Base-by-base conservation (phyloP, 92 coral and sea anemone genomes). In the Blastomussa wellsi region DNA sequence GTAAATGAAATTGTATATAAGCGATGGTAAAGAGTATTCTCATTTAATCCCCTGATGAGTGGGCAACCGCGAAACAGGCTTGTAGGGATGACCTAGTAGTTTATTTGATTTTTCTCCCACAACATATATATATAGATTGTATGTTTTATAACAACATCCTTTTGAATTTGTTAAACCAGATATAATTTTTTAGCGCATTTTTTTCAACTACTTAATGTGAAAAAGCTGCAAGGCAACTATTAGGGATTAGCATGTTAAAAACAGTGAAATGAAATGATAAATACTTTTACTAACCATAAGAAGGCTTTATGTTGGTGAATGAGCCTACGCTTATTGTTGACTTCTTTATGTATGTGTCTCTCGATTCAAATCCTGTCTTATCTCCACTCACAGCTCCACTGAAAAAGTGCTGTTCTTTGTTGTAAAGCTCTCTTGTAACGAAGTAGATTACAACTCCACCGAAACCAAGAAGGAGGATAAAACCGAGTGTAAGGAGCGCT, bases 401-500 rank as follows among this genome's bases (percentile, higher is more conserved):
- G 65, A 57, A 38, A 26, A 3, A 4, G 1, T 72, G 19, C 2
- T 24, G 22, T 11, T 33, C 73, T 26, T 22, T 57, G 55, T 83
- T 83, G 20, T 28, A 55, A 13, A 83, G 31, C 29, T 74, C 80
- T 57, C 55, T 60, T 17, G 72, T 57, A 36, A 83, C 62, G 28
- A 83, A 33, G 52, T 83, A 83, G 19, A 83, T 83, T 16, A 37
- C 72, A 59, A 26, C 55, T 48, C 62, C 79, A 0, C 72, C 80
- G 39, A 83, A 11, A 19, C 73, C 79, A 53, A 83, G 86, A 19
- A 83, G 80, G 29, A 83, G 36, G 28, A 83, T 32, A 29, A 74
- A 72, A 20, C 86, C 73, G 13, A 83, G 24, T 4, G 72, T 20
- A 9, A 83, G 32, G 6, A 72, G 60, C 4, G 55, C 59, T 62